phyloP scores from a whole-genome alignment of 2,113 vertebrate genomes.

The Spilogale gracilis region DNA sequence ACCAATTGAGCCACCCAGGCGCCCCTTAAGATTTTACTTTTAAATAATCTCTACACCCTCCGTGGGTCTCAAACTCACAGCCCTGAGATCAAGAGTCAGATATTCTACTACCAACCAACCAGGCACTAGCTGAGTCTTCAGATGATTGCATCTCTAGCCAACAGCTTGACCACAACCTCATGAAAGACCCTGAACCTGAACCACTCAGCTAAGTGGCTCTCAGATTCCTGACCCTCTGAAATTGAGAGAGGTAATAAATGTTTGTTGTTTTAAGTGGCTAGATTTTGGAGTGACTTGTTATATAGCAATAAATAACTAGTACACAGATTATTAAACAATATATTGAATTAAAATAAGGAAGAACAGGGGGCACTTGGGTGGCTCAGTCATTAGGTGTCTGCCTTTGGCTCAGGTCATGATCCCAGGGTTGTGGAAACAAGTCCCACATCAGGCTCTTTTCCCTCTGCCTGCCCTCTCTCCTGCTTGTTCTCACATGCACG shows the following conservation, averaged over 20 bases:
- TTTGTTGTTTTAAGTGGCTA: not conserved
- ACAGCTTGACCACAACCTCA: not conserved
- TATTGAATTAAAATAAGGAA: slow-evolving; percentile 8
- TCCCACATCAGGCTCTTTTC: too few relatives aligned
- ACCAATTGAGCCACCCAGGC: too few relatives aligned
- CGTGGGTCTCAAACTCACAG: not conserved
- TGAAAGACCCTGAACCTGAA: not conserved
- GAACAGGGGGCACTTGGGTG: not conserved
- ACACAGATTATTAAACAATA: not conserved
- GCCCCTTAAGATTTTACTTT: not conserved
- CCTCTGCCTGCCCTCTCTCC: too few relatives aligned
- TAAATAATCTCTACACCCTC: not conserved
- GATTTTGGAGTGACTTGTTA: not conserved
- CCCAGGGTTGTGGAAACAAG: too few relatives aligned
- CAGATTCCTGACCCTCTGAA: not conserved
- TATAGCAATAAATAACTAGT: not conserved
- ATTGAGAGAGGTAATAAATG: not conserved
- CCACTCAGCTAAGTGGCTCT: not conserved
- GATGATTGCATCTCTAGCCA: not conserved
- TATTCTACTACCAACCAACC: not conserved
- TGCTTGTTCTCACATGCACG: too few relatives aligned
- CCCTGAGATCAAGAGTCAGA: not conserved
- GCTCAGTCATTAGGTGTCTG: too few relatives aligned
- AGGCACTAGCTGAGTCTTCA: not conserved
- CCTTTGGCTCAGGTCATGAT: too few relatives aligned